Evolutionary conservation across 2,888 invertebrate genomes (phyloP).

Genomic region (Serripes groenlandicus): DNA sequence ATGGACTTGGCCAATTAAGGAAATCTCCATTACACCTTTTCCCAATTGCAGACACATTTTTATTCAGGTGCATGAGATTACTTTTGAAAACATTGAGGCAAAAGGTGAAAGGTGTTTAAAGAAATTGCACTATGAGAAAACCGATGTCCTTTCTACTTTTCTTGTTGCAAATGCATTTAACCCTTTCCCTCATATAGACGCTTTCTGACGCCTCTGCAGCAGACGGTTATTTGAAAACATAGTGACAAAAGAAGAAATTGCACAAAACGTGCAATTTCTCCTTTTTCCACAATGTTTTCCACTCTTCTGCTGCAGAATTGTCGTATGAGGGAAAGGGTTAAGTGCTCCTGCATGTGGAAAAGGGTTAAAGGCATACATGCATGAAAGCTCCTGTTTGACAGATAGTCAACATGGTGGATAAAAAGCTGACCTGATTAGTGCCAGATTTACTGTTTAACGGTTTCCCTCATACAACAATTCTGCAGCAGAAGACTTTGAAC

Average conservation of each 20-base stretch:
- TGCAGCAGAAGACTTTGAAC: too few species aligned
- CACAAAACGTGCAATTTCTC: background rate
- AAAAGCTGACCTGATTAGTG: slow-evolving; percentile 1
- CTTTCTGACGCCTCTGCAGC: background rate
- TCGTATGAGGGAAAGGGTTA: background rate
- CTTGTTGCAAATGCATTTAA: background rate
- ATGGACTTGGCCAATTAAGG: too few species aligned
- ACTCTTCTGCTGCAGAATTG: background rate
- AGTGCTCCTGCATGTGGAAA: background rate
- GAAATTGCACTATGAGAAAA: too few species aligned
- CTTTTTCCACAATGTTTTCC: background rate
- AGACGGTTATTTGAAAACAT: background rate
- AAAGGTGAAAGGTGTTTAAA: too few species aligned
- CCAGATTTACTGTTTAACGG: slow-evolving; percentile 55
- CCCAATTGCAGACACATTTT: too few species aligned
- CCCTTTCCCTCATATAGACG: background rate
- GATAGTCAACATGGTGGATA: slow-evolving; percentile 6
- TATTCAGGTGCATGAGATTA: too few species aligned
- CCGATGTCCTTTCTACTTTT: too few species aligned
- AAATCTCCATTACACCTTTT: too few species aligned
- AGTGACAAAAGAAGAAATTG: background rate
- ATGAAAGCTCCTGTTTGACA: slow-evolving; percentile 29
- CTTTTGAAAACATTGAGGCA: too few species aligned
- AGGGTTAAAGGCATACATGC: too few species aligned
- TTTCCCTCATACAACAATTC: too few species aligned